phyloP scores from a whole-genome alignment of 1,140 invertebrate species.

The Drosophila obscura region DNA sequence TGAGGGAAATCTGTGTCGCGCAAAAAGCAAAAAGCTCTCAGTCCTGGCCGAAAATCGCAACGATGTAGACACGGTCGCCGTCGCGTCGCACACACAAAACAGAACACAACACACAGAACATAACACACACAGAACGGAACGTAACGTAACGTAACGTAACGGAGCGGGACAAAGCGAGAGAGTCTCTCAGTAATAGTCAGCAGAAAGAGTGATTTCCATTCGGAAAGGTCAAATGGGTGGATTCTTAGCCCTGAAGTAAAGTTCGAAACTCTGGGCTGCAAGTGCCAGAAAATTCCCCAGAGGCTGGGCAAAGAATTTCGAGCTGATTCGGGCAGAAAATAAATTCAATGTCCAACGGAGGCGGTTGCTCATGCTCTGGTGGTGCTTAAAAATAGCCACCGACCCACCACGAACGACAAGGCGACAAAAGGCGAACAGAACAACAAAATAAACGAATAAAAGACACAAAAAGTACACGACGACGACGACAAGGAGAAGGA shows the following conservation, averaged over 20 bases:
- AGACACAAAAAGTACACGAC: slow-evolving; percentile 29
- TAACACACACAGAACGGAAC: background rate
- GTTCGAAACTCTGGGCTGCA: slow-evolving; percentile 17
- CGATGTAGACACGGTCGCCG: slow-evolving; percentile 75
- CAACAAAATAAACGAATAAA: slow-evolving; percentile 20
- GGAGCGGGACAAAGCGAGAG: slow-evolving; percentile 1
- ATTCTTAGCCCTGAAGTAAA: background rate
- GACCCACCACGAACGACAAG: slow-evolving; percentile 50
- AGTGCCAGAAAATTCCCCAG: slow-evolving; percentile 27
- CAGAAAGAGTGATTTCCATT: background rate
- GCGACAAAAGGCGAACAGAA: slow-evolving; percentile 65
- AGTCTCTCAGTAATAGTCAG: background rate
- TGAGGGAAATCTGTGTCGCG: slow-evolving; percentile 71
- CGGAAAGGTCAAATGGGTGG: too few species aligned
- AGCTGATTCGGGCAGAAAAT: slow-evolving; percentile 57
- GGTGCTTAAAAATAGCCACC: slow-evolving; percentile 77
- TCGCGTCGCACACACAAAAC: slow-evolving; percentile 10
- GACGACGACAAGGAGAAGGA: slow-evolving; percentile 16
- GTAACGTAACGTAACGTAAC: slow-evolving; percentile 3
- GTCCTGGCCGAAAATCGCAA: slow-evolving; percentile 83
- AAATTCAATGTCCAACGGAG: slow-evolving; percentile 70
- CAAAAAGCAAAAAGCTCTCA: slow-evolving; percentile 74
- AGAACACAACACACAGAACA: slow-evolving; percentile 6
- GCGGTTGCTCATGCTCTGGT: slow-evolving; percentile 47
- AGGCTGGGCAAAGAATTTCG: slow-evolving; percentile 40